A percentile compares a stretch with the other conserved stretches of the same genome.
phyloP scores from a whole-genome alignment of 2,797 vertebrate genomes.

The Margarornis squamiger region DNA sequence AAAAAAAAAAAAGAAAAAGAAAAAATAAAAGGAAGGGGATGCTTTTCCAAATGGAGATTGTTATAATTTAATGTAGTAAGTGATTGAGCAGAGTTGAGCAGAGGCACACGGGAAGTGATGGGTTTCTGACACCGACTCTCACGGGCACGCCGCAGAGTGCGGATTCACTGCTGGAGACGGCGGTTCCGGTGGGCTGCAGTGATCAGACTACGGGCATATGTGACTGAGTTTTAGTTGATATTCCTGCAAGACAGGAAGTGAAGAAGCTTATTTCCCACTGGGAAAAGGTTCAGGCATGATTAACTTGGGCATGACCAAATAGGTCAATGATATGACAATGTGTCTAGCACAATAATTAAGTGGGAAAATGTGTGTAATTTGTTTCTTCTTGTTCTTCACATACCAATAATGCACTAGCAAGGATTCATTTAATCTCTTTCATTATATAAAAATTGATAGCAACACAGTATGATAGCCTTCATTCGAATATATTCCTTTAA shows the following conservation, averaged over 20 bases:
- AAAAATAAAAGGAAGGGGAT: neutral
- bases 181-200: constrained; percentile 59
- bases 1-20: neutral
- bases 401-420: constrained; percentile 75
- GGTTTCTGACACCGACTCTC: constrained; percentile 75
- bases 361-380: constrained; percentile 78
- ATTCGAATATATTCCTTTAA: constrained; percentile 60
- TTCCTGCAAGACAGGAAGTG: constrained; percentile 79
- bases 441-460: constrained; percentile 69
- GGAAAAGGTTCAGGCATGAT: constrained; percentile 82
- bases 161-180: constrained; percentile 65
- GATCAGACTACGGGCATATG: constrained; percentile 71
- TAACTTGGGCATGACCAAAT: constrained; percentile 84
- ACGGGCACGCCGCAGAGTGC: constrained; percentile 41
- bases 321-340: constrained; percentile 82
- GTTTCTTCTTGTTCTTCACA: constrained; percentile 77
- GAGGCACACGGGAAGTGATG: constrained; percentile 66
- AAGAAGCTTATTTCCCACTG: constrained; percentile 78
- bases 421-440: constrained; percentile 75
- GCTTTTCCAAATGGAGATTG: constrained; percentile 53
- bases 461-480: constrained; percentile 40
- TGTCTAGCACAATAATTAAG: constrained; percentile 83
- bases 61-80: constrained; percentile 71
- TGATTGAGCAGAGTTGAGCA: constrained; percentile 41
- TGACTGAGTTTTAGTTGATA: constrained; percentile 80